These are phyloP conservation scores for Oedothorax gibbosus DNA, from an alignment of 1,140 invertebrate species.

Conservation along the genomic window DNA sequence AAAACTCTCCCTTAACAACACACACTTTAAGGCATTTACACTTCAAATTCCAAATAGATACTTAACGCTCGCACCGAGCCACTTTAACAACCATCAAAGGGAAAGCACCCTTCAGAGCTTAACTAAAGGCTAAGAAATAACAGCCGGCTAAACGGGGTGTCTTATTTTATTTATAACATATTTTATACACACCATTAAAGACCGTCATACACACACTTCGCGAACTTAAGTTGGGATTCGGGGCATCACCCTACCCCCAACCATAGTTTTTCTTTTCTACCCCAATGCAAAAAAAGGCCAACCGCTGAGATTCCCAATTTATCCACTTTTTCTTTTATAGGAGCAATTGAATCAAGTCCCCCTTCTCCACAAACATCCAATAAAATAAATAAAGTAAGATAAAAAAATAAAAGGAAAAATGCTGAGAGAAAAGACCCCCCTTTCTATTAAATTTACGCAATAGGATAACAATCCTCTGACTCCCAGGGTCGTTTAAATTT, in stretches of 20 bases:
- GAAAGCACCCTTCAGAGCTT: not conserved
- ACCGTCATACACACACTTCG: not conserved
- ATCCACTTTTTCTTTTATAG: constrained; percentile 45
- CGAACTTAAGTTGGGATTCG: constrained; percentile 19
- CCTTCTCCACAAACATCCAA: constrained; percentile 35
- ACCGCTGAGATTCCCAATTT: constrained; percentile 49
- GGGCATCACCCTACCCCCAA: not conserved
- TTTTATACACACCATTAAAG: constrained; percentile 40
- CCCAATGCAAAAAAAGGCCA: constrained; percentile 44
- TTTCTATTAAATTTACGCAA: constrained; percentile 60
- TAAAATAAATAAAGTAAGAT: constrained; percentile 52
- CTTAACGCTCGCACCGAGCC: constrained; percentile 7
- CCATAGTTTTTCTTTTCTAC: constrained; percentile 31
- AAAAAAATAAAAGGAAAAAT: constrained; percentile 23
- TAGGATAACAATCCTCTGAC: constrained; percentile 55
- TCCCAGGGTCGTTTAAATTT: constrained; percentile 58
- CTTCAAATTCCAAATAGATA: not conserved
- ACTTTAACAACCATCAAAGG: constrained; percentile 4
- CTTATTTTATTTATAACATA: constrained; percentile 39
- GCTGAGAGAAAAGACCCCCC: constrained; percentile 31
- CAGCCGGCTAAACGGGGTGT: not conserved
- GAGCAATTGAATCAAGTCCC: constrained; percentile 56
- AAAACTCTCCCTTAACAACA: too few relatives aligned
- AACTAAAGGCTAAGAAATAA: not conserved
- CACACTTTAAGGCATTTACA: too few relatives aligned